Evolutionary conservation across 1,140 invertebrate species (phyloP).

Genomic region (Papilio polytes): DNA sequence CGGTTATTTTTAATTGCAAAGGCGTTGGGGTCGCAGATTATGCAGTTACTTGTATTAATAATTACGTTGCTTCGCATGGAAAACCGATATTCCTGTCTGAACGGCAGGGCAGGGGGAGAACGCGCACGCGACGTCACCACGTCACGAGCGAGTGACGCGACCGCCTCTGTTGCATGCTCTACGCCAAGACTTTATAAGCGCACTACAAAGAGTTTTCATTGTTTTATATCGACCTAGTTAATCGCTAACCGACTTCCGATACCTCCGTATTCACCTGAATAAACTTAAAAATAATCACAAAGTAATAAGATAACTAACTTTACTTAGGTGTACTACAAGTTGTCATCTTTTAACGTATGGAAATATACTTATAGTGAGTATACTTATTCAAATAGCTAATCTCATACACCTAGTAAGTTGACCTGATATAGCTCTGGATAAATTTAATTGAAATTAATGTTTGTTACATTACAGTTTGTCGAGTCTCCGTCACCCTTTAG

Average conservation of each 20-base stretch:
- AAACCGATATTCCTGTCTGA: conserved; percentile 62
- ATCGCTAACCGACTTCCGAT: neutral
- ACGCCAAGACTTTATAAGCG: conserved; percentile 13
- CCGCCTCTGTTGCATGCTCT: conserved; percentile 41
- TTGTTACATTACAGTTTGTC: neutral
- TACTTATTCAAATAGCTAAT: too few species aligned
- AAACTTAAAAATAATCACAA: neutral
- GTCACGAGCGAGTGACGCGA: conserved; percentile 49
- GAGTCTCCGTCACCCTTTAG: conserved; percentile 32
- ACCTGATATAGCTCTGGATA: neutral
- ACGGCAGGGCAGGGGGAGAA: conserved; percentile 51
- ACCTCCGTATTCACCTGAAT: neutral
- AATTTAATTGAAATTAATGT: neutral
- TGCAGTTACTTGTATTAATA: conserved; percentile 51
- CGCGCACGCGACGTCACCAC: conserved; percentile 73
- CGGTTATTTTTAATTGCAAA: neutral
- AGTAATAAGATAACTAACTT: neutral
- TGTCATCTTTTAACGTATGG: too few species aligned
- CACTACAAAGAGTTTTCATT: conserved; percentile 16
- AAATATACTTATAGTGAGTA: too few species aligned
- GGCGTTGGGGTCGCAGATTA: neutral
- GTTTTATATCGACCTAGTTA: conserved; percentile 13
- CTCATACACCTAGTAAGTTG: too few species aligned
- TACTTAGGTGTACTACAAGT: too few species aligned
- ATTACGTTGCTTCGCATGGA: conserved; percentile 61